Percentiles rank a stretch among this genome's conserved stretches.
phyloP scores from a whole-genome alignment of 1,140 invertebrate species.

The Aphelenchoides fujianensis region DNA sequence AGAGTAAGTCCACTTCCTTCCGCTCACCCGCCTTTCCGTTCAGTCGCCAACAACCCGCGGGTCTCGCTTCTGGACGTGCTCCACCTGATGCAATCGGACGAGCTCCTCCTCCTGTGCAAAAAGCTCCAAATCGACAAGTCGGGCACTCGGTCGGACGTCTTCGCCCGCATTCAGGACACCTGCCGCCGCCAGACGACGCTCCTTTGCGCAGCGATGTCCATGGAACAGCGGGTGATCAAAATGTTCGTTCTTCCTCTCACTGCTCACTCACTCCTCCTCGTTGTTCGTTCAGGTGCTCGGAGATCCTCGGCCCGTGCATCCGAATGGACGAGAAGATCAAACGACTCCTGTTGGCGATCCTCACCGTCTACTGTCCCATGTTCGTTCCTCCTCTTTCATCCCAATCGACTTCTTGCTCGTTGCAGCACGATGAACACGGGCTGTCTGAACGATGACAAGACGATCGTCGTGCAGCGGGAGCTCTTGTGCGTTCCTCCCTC shows the following conservation, averaged over 20 bases:
- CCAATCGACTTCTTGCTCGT: too few species aligned
- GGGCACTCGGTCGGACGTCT: not conserved
- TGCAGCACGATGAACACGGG: too few species aligned
- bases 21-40: too few species aligned
- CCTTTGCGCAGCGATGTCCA: not conserved
- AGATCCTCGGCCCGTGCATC: constrained; percentile 25
- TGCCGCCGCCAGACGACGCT: constrained; percentile 16
- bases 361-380: constrained; percentile 39
- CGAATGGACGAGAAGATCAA: constrained; percentile 22
- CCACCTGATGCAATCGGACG: constrained; percentile 21
- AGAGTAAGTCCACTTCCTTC: too few species aligned
- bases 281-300: constrained; percentile 21
- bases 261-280: not conserved
- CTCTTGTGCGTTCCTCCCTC: constrained; percentile 38
- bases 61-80: constrained; percentile 16
- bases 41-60: not conserved
- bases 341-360: constrained; percentile 24
- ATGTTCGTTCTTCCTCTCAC: too few species aligned
- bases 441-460: constrained; percentile 19
- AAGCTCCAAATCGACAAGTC: constrained; percentile 25
- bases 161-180: constrained; percentile 5
- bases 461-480: constrained; percentile 9
- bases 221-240: constrained; percentile 1
- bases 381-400: too few species aligned
- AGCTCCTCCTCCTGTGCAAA: constrained; percentile 19